Percentiles rank a stretch among this genome's conserved stretches.
These are phyloP conservation scores for Myoxocephalus aenaeus DNA, from an alignment of 2,797 vertebrate species.

Conservation along the genomic window DNA sequence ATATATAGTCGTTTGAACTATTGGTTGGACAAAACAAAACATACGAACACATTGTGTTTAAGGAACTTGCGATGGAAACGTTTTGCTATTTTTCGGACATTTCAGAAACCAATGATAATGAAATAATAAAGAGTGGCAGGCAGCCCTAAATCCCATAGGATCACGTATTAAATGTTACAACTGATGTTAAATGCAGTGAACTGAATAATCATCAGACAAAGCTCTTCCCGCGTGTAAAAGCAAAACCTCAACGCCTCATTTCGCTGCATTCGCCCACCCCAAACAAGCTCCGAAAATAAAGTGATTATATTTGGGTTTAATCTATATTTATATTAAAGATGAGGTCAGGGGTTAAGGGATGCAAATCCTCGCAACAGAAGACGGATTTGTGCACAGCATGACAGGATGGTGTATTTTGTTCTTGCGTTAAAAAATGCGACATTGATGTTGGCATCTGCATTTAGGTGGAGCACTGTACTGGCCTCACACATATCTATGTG, in stretches of 20 bases:
- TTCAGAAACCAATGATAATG: neutral
- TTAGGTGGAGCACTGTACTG: neutral
- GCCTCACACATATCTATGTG: neutral
- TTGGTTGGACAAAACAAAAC: neutral
- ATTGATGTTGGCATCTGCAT: neutral
- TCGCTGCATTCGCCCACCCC: neutral
- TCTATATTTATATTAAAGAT: constrained; percentile 9
- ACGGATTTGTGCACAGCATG: neutral
- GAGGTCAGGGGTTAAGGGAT: neutral
- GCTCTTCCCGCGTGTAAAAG: neutral
- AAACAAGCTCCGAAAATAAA: neutral
- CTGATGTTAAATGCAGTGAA: neutral
- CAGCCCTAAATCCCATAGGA: neutral
- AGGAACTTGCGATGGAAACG: neutral
- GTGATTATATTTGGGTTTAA: neutral
- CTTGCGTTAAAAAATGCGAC: neutral
- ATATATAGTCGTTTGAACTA: neutral
- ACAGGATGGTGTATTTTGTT: constrained; percentile 4
- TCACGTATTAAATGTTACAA: neutral
- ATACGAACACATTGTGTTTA: neutral
- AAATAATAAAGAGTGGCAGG: neutral
- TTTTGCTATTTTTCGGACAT: neutral
- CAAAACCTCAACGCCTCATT: neutral
- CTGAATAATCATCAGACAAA: neutral
- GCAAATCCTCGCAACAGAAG: neutral